Evolutionary conservation across 2,797 vertebrate genomes (phyloP).

Genomic region (Falco naumanni): DNA sequence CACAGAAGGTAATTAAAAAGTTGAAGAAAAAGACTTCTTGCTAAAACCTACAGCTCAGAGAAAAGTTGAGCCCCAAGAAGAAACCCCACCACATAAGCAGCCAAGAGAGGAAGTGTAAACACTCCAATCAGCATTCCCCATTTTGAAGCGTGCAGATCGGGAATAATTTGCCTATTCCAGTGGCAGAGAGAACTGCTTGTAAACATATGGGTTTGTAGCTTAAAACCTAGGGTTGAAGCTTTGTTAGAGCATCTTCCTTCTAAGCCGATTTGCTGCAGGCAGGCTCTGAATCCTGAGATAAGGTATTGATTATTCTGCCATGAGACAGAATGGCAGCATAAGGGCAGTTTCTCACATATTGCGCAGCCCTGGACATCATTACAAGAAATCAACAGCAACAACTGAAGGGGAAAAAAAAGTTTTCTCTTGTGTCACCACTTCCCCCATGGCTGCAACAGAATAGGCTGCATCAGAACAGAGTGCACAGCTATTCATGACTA

Average conservation of each 20-base stretch:
- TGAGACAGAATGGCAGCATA: neutral
- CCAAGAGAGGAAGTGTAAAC: neutral
- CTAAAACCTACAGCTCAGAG: neutral
- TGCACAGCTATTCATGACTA: neutral
- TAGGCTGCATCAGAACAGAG: neutral
- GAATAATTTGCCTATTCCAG: neutral
- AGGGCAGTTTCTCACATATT: neutral
- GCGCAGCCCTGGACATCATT: neutral
- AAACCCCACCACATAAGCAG: neutral
- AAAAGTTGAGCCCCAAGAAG: neutral
- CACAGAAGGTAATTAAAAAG: neutral
- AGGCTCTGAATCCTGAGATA: neutral
- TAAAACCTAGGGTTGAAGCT: neutral
- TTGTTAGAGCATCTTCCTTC: neutral
- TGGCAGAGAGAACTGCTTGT: neutral
- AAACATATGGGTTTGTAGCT: neutral
- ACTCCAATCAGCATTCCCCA: neutral
- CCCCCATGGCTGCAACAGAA: neutral
- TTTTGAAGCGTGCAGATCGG: neutral
- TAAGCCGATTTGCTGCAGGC: neutral
- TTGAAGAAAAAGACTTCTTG: neutral
- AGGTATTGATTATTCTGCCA: neutral
- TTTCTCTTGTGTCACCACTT: neutral
- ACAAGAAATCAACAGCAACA: neutral
- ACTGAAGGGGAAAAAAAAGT: neutral